Conservation (phyloP, 2,113 vertebrate genomes). For the Pteronura brasiliensis region DNA sequence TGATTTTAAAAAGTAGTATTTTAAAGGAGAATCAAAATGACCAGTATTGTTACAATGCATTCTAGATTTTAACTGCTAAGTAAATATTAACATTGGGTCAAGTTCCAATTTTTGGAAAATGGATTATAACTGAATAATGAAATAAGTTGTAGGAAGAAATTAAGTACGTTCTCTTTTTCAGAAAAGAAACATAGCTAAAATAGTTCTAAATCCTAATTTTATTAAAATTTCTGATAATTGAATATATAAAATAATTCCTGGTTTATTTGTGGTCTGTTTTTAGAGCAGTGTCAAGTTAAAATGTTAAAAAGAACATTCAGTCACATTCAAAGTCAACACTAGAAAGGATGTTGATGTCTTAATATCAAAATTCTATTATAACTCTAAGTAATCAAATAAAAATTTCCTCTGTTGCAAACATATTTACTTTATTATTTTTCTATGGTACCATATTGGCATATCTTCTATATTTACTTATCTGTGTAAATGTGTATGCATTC, state of each 20-base stretch:
- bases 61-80: background rate
- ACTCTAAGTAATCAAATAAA: background rate
- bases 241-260: background rate
- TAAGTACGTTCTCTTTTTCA: background rate
- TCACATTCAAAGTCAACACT: background rate
- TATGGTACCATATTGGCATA: background rate
- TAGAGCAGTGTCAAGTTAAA: background rate
- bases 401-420: background rate
- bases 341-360: background rate
- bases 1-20: background rate
- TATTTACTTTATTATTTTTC: constrained; percentile 10
- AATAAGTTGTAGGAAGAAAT: background rate
- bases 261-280: background rate
- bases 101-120: background rate
- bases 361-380: background rate
- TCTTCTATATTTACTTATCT: background rate
- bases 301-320: background rate
- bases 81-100: background rate
- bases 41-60: background rate
- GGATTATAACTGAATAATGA: background rate
- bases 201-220: background rate
- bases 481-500: background rate
- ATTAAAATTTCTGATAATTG: background rate
- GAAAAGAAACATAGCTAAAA: background rate
- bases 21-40: background rate